phyloP scores from a whole-genome alignment of 2,113 vertebrate genomes.

The Strix uralensis region DNA sequence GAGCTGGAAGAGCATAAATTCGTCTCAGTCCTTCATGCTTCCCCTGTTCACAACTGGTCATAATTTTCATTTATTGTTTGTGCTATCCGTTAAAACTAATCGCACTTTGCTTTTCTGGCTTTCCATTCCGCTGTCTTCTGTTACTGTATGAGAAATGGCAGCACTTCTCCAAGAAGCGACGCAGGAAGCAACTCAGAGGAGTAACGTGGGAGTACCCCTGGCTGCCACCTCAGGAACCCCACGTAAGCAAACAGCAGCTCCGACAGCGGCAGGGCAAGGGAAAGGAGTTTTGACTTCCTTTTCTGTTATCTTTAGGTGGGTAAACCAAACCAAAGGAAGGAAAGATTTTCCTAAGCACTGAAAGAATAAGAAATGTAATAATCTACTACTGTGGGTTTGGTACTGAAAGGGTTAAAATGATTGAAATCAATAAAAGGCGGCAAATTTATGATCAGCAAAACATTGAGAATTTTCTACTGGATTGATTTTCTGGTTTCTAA shows the following conservation, averaged over 20 bases:
- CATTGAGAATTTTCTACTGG: not conserved
- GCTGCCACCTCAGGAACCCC: not conserved
- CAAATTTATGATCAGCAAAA: not conserved
- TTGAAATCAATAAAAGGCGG: not conserved
- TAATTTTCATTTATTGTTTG: not conserved
- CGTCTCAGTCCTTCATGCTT: not conserved
- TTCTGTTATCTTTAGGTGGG: not conserved
- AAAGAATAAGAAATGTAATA: not conserved
- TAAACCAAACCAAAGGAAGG: not conserved
- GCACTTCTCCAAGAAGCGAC: not conserved
- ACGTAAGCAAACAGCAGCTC: not conserved
- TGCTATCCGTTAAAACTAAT: not conserved
- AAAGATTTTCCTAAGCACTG: not conserved
- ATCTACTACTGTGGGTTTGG: not conserved
- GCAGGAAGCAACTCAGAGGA: not conserved
- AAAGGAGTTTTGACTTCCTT: not conserved
- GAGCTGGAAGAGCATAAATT: not conserved
- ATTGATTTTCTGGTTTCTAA: not conserved
- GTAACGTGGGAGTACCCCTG: rapidly evolving
- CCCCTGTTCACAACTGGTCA: not conserved
- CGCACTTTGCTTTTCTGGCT: not conserved
- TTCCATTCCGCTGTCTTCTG: not conserved
- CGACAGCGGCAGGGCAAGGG: not conserved
- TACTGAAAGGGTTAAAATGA: not conserved
- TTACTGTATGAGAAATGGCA: not conserved